These are phyloP conservation scores for Ylistrum balloti DNA, from an alignment of 1,140 invertebrate species.

Conservation along the genomic window DNA sequence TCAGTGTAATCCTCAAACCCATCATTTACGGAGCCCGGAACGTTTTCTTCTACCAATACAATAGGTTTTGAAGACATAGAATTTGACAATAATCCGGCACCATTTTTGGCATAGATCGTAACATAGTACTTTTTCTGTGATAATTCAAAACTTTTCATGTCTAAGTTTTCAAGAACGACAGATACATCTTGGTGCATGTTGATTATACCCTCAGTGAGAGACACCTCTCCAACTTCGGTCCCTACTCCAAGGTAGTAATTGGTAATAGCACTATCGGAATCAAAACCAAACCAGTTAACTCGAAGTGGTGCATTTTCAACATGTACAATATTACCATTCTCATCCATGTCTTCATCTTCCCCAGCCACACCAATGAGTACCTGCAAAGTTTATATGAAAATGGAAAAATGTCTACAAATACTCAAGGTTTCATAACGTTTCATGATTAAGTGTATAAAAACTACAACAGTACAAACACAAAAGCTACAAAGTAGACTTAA, in stretches of 20 bases:
- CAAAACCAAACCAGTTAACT: conserved; percentile 64
- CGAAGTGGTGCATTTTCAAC: conserved; percentile 57
- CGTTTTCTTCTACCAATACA: conserved; percentile 58
- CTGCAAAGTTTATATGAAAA: no score
- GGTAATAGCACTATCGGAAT: conserved; percentile 63
- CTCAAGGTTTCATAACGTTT: no score
- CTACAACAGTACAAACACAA: no score
- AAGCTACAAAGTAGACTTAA: no score
- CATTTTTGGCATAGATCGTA: conserved; percentile 56
- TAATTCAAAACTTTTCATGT: not conserved
- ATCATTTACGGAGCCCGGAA: conserved; percentile 65
- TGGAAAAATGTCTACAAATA: no score
- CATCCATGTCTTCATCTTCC: conserved; percentile 66
- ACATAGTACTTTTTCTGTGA: conserved; percentile 55
- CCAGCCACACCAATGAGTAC: conserved; percentile 59
- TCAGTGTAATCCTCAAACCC: conserved; percentile 56
- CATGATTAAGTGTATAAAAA: no score
- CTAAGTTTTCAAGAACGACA: conserved; percentile 16
- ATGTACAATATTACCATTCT: conserved; percentile 63
- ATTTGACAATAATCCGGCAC: conserved; percentile 59
- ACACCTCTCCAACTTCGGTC: conserved; percentile 40
- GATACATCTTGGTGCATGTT: not conserved
- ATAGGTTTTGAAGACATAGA: conserved; percentile 57
- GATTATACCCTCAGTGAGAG: not conserved
- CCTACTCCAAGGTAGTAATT: conserved; percentile 60